Evolutionary conservation across 2,888 invertebrate species (phyloP).

Genomic region (Parnassius mnemosyne): DNA sequence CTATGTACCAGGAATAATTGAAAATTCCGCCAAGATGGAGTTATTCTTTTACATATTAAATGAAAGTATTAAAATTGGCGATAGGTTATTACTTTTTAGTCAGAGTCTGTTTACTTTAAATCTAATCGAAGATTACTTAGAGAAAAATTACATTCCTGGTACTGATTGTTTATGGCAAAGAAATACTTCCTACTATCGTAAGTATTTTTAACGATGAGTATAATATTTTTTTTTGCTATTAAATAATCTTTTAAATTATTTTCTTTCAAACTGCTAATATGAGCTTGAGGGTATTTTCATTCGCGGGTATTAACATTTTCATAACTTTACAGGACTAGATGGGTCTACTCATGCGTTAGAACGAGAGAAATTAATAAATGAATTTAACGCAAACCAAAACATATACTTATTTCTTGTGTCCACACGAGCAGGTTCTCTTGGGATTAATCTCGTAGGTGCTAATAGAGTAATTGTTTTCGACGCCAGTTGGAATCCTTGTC

Average conservation of each 20-base stretch:
- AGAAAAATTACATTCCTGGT: slow-evolving; percentile 85
- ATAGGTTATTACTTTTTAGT: slow-evolving; percentile 96
- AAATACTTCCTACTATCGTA: slow-evolving; percentile 94
- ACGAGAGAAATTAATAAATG: slow-evolving; percentile 96
- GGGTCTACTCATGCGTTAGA: slow-evolving; percentile 97
- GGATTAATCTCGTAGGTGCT: slow-evolving; percentile 98
- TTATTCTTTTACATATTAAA: slow-evolving; percentile 95
- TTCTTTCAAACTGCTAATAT: background rate
- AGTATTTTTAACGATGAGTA: background rate
- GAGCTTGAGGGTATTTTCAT: too few species aligned
- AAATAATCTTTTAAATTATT: too few species aligned
- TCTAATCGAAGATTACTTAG: slow-evolving; percentile 95
- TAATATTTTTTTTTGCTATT: too few species aligned
- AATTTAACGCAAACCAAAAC: slow-evolving; percentile 94
- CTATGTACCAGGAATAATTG: slow-evolving; percentile 93
- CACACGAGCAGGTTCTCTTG: slow-evolving; percentile 96
- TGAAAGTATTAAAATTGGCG: slow-evolving; percentile 92
- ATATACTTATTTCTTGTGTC: slow-evolving; percentile 96
- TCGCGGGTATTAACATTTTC: background rate
- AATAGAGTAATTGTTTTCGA: slow-evolving; percentile 98
- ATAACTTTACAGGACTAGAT: slow-evolving; percentile 86
- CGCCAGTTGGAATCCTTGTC: slow-evolving; percentile 99
- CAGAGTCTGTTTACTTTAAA: slow-evolving; percentile 97
- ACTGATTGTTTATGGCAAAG: slow-evolving; percentile 89
- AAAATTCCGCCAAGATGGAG: slow-evolving; percentile 97